Conservation (phyloP, 2,888 invertebrate genomes). For the Microchrysa polita region DNA sequence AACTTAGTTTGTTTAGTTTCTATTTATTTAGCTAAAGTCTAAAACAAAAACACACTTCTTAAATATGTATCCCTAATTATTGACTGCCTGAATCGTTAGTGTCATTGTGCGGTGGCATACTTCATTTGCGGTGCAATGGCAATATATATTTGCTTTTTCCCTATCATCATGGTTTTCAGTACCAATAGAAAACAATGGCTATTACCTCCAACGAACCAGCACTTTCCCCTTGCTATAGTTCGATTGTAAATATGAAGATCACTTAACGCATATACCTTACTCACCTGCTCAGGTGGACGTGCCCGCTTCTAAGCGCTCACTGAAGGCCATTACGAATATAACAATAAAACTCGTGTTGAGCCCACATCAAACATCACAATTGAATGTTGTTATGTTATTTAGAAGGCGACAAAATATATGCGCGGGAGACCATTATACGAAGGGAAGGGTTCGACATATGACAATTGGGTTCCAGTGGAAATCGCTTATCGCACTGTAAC, state of each 20-base stretch:
- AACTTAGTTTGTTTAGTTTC: no score
- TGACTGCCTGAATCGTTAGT: slow-evolving; percentile 31
- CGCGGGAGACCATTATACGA: not conserved
- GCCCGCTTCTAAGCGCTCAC: slow-evolving; percentile 31
- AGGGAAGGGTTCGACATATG: not conserved
- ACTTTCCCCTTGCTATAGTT: not conserved
- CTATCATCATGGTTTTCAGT: not conserved
- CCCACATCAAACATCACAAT: slow-evolving; percentile 34
- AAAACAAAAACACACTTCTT: no score
- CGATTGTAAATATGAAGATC: no score
- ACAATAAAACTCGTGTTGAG: slow-evolving; percentile 24
- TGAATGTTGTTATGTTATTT: slow-evolving; percentile 40
- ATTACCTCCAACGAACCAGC: not conserved
- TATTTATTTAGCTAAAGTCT: no score
- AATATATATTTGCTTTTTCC: slow-evolving; percentile 20
- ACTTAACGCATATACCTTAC: no score
- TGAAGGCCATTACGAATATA: slow-evolving; percentile 5
- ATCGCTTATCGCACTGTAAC: slow-evolving; percentile 22
- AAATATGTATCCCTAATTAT: no score
- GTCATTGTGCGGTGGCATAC: slow-evolving; percentile 39
- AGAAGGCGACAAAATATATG: slow-evolving; percentile 13
- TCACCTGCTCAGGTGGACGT: slow-evolving; percentile 29
- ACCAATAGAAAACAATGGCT: slow-evolving; percentile 25
- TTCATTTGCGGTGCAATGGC: slow-evolving; percentile 39
- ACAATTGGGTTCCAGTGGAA: slow-evolving; percentile 37